Evolutionary conservation across 35 echinoderm and acorn worm genomes (phyloP).

Genomic region (Ophioderma brevispina): DNA sequence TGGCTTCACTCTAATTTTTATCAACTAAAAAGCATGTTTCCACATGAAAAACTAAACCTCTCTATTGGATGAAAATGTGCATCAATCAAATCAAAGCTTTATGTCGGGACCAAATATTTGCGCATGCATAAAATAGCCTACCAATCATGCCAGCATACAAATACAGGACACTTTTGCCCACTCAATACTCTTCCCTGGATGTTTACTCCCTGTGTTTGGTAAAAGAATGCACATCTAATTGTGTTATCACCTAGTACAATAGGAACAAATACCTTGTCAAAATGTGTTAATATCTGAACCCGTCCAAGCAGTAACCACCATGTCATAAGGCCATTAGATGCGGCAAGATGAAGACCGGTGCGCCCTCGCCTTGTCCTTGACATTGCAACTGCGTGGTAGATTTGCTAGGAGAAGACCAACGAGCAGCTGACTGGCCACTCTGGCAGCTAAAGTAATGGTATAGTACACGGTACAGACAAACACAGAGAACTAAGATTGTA

Average conservation of each 20-base stretch:
- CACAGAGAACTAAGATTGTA: too few species aligned
- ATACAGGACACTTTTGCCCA: too few species aligned
- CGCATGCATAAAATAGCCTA: too few species aligned
- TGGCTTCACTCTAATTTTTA: neutral
- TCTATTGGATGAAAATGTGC: neutral
- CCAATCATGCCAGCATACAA: too few species aligned
- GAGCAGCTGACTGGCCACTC: slow-evolving; percentile 91
- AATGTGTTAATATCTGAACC: slow-evolving; percentile 95
- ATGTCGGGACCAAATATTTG: too few species aligned
- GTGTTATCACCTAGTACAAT: too few species aligned
- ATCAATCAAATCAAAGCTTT: neutral
- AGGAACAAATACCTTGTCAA: slow-evolving; percentile 97
- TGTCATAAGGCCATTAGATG: slow-evolving; percentile 98
- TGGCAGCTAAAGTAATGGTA: slow-evolving; percentile 88
- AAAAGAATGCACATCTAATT: too few species aligned
- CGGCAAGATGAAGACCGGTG: slow-evolving; percentile 91
- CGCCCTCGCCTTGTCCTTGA: slow-evolving; percentile 96
- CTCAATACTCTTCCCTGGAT: too few species aligned
- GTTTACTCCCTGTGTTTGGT: too few species aligned
- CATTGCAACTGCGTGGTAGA: slow-evolving; percentile 96
- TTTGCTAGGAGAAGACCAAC: slow-evolving; percentile 91
- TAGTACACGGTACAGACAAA: slow-evolving; percentile 83
- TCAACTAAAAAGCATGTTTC: slow-evolving; percentile 3
- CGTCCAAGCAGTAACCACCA: slow-evolving; percentile 92
- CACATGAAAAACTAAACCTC: neutral